Evolutionary conservation across 2,888 invertebrate genomes (phyloP).

Genomic region (Poecilus cupreus): DNA sequence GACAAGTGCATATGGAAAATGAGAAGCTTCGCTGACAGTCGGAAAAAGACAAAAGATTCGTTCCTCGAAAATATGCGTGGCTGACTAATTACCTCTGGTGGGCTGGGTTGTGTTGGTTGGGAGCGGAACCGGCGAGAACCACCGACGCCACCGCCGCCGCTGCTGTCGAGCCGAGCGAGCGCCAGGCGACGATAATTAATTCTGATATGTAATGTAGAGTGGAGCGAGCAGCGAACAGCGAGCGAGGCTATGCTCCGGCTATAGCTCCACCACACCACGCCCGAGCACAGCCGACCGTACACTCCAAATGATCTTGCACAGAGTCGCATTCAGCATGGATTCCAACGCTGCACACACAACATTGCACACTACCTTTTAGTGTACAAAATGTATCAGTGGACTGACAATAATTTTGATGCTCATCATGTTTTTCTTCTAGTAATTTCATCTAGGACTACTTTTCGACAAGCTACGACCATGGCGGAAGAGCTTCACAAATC

Average conservation of each 20-base stretch:
- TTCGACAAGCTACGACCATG: too few relatives aligned
- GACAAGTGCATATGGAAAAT: background rate
- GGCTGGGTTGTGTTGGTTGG: conserved; percentile 18
- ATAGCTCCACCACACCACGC: background rate
- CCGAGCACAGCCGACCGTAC: background rate
- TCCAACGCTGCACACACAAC: too few relatives aligned
- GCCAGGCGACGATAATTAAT: conserved; percentile 56
- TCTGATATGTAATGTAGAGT: conserved; percentile 56
- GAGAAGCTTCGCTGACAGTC: too few relatives aligned
- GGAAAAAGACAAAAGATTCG: conserved; percentile 53
- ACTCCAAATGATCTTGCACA: conserved; percentile 27
- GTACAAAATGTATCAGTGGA: too few relatives aligned
- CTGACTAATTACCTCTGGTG: conserved; percentile 49
- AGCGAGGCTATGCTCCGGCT: background rate
- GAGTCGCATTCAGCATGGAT: background rate
- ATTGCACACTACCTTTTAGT: too few relatives aligned
- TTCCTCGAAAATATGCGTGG: conserved; percentile 48
- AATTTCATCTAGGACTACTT: too few relatives aligned
- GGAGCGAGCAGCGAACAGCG: conserved; percentile 21
- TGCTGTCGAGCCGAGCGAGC: conserved; percentile 8
- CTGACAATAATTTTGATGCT: too few relatives aligned
- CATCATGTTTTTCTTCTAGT: too few relatives aligned
- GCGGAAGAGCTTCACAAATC: too few relatives aligned
- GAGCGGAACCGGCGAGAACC: background rate
- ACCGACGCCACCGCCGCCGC: background rate